Percentiles rank a stretch among this genome's conserved stretches.
Evolutionary conservation across 2,797 vertebrate species (phyloP).

Genomic region (Amniataba percoides): DNA sequence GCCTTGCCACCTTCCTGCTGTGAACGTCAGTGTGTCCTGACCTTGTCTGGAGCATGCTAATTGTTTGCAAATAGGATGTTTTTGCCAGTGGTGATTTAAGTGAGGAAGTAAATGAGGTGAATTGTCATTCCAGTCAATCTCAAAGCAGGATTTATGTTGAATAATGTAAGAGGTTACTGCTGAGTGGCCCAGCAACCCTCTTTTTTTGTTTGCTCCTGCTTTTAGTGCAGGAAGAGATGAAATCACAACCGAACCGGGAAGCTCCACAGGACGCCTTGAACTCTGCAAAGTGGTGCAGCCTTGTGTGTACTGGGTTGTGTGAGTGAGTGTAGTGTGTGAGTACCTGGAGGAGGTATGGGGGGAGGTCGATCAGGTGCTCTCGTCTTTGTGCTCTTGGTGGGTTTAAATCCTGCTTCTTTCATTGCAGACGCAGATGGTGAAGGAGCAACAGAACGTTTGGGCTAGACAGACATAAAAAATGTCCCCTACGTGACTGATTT

Average conservation of each 20-base stretch:
- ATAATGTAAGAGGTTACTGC: conserved; percentile 5
- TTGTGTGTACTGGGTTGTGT: not conserved
- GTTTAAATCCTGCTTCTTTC: conserved; percentile 81
- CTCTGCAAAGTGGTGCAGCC: not conserved
- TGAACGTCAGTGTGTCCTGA: conserved; percentile 1
- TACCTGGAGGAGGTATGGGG: conserved; percentile 81
- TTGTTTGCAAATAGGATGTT: conserved; percentile 8
- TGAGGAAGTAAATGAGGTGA: not conserved
- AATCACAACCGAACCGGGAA: not conserved
- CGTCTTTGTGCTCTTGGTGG: conserved; percentile 80
- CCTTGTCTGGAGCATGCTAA: conserved; percentile 13
- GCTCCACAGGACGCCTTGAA: not conserved
- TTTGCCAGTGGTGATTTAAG: not conserved
- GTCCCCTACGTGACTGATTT: not conserved
- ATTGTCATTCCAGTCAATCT: conserved; percentile 5
- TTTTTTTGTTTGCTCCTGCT: not conserved
- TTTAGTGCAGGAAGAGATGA: not conserved
- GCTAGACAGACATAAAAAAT: conserved; percentile 54
- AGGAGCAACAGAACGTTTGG: conserved; percentile 59
- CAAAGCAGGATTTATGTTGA: not conserved
- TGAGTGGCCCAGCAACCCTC: not conserved
- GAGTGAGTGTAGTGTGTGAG: not conserved
- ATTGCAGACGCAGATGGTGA: conserved; percentile 50
- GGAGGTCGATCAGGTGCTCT: conserved; percentile 66
- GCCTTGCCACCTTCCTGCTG: conserved; percentile 1